Evolutionary conservation across 2,113 vertebrate genomes (phyloP), one percentile per base, ranked within the genome.

Genomic region (Cyanoramphus novaezelandiae): DNA sequence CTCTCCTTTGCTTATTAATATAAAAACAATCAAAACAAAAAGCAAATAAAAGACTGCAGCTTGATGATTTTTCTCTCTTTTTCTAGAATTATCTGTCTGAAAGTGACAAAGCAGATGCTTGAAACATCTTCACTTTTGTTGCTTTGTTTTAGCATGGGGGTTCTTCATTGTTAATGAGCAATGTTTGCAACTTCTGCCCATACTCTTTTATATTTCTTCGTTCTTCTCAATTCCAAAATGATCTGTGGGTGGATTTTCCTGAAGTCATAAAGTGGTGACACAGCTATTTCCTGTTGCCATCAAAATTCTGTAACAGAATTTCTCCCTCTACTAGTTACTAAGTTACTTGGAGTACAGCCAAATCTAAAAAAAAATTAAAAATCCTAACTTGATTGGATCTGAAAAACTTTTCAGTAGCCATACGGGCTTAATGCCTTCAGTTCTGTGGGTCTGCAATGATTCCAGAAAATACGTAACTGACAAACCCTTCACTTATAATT

Each of bases 241-340:
- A 94, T 70, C 91, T 76, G 77, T 94, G 94, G 95, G 95, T 97
- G 96, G 94, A 97, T 97, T 97, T 97, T 97, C 97, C 96, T 96
- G 82, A 93, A 96, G 89, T 82, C 94, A 92, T 95, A 88, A 95
- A 92, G 88, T 20, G 17, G 81, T 95, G 93, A 96, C 95, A 97
- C 88, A 92, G 86, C 87, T 94, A 95, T 96, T 97, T 97, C 96
- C 97, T 96, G 87, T 96, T 96, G 82, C 96, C 94, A 93, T 95
- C 94, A 90, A 92, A 97, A 92, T 94, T 90, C 94, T 95, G 47
- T 81, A 92, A 74, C 68, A 96, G 85, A 96, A 95, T 96, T 96
- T 95, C 89, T 93, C 39, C 57, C 46, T 89, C 44, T 67, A 60
- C 72, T 91, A 94, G 91, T 93, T 93, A 82, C 94, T 64, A 77